These are phyloP conservation scores for Ormyrus nitidulus DNA, from an alignment of 2,888 invertebrate species.

Conservation along the genomic window DNA sequence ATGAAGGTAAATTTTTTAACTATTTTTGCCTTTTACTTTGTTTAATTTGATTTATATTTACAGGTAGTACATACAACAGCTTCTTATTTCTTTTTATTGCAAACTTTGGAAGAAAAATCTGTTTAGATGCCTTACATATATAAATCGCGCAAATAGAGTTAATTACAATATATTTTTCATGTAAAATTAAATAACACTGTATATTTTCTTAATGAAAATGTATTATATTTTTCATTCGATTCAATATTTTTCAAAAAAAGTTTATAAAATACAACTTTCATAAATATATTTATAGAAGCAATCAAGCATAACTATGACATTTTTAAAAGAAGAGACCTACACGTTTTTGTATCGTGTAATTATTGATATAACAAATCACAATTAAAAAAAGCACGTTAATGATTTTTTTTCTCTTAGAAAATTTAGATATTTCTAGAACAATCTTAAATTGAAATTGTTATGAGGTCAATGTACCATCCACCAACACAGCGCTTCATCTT, in stretches of 20 bases:
- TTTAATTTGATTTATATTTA: conserved; percentile 17
- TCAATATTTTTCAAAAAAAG: not conserved
- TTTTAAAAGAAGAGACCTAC: no score
- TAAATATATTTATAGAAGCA: not conserved
- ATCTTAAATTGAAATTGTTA: no score
- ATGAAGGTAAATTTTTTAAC: conserved; percentile 24
- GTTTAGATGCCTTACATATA: not conserved
- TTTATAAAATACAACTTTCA: not conserved
- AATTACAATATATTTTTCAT: not conserved
- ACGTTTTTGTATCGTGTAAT: no score
- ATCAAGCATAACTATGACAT: no score
- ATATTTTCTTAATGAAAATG: not conserved
- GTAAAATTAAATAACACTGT: not conserved
- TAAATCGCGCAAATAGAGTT: no score
- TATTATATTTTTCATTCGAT: not conserved
- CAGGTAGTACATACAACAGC: conserved; percentile 59
- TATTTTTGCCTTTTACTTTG: not conserved
- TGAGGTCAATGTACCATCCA: no score
- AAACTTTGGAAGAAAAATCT: conserved; percentile 54
- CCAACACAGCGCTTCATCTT: no score
- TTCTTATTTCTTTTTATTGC: conserved; percentile 59
- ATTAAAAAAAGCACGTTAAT: no score
- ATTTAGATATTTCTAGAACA: no score
- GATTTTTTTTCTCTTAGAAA: no score
- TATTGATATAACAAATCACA: no score